These are phyloP conservation scores for Synanthedon andrenaeformis DNA, from an alignment of 2,888 invertebrate genomes.

Conservation along the genomic window DNA sequence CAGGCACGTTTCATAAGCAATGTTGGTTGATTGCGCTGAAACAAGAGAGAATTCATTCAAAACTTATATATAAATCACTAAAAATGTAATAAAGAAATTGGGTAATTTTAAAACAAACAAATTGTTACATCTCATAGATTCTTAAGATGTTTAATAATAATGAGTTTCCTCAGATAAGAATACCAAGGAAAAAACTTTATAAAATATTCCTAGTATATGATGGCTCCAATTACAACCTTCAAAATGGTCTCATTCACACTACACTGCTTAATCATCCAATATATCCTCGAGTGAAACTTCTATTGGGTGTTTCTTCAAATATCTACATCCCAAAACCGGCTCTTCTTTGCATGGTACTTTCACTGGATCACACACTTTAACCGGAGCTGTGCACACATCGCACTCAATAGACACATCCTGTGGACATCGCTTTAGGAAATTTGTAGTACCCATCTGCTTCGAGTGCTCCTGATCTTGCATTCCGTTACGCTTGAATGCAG, in stretches of 20 bases:
- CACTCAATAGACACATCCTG: conserved; percentile 47
- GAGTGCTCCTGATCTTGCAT: conserved; percentile 63
- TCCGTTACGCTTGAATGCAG: conserved; percentile 61
- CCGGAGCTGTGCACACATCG: conserved; percentile 22
- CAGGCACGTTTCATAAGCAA: conserved; percentile 49
- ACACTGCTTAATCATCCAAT: conserved; percentile 23
- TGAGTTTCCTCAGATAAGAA: no score
- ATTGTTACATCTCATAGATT: not conserved
- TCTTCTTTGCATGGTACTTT: conserved; percentile 33
- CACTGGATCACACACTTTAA: conserved; percentile 37
- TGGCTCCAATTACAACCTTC: no score
- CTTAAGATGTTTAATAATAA: not conserved
- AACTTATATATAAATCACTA: no score
- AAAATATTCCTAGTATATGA: no score
- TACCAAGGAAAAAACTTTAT: no score
- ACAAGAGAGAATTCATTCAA: conserved; percentile 11
- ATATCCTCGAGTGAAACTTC: conserved; percentile 43
- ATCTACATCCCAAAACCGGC: conserved; percentile 16
- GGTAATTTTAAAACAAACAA: not conserved
- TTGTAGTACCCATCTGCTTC: conserved; percentile 40
- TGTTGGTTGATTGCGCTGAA: conserved; percentile 47
- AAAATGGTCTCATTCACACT: no score
- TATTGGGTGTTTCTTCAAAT: conserved; percentile 39
- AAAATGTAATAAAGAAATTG: not conserved
- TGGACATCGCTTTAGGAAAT: conserved; percentile 44